A percentile compares a stretch with the other conserved stretches of the same genome.
These are phyloP conservation scores for Phania funesta DNA, from an alignment of 2,888 invertebrate genomes.

Conservation along the genomic window DNA sequence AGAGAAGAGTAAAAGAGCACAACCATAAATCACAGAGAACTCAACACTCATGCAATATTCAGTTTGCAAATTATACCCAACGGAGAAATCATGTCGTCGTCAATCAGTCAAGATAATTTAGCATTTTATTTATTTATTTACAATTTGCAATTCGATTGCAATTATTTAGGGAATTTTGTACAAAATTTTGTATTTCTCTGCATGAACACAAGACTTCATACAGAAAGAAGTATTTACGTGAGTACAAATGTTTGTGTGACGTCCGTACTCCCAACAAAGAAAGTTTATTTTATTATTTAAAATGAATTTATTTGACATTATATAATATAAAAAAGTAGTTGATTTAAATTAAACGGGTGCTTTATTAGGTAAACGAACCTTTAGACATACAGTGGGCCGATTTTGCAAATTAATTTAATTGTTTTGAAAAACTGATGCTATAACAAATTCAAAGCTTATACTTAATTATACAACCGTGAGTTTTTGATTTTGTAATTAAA, in stretches of 20 bases:
- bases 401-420: too few species aligned
- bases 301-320: background rate
- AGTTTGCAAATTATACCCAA: conserved; percentile 30
- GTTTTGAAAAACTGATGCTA: too few species aligned
- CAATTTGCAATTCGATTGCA: conserved; percentile 20
- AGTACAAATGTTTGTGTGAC: background rate
- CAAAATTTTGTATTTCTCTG: background rate
- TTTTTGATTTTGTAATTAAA: too few species aligned
- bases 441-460: too few species aligned
- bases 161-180: conserved; percentile 23
- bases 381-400: too few species aligned
- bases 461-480: too few species aligned
- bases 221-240: too few species aligned
- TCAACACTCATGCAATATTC: conserved; percentile 26
- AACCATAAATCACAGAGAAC: background rate
- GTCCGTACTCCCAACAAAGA: background rate
- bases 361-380: too few species aligned
- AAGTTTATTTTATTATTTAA: too few species aligned
- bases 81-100: conserved; percentile 37
- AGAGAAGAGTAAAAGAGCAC: background rate
- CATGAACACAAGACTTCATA: background rate
- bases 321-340: background rate
- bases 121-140: conserved; percentile 13
- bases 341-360: too few species aligned
- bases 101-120: conserved; percentile 35